Percentiles rank a stretch among this genome's conserved stretches.
Evolutionary conservation across 2,797 vertebrate species (phyloP).

Genomic region (Avahi laniger): DNA sequence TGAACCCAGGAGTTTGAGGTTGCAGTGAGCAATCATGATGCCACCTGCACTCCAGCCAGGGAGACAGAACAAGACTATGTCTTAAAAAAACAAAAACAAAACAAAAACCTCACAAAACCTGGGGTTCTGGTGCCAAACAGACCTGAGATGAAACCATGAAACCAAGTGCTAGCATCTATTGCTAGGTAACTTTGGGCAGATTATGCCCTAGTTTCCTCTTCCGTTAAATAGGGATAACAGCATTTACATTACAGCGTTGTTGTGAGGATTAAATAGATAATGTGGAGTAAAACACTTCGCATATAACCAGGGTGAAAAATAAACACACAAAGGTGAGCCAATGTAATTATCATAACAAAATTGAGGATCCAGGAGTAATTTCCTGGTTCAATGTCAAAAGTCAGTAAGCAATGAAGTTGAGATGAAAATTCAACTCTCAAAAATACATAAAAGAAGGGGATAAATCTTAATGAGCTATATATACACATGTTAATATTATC

Average conservation of each 20-base stretch:
- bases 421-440: background rate
- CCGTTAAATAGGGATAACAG: background rate
- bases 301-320: background rate
- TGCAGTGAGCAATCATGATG: background rate
- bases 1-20: background rate
- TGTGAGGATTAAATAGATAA: slow-evolving; percentile 13
- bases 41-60: too few species aligned
- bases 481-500: background rate
- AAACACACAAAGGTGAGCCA: background rate
- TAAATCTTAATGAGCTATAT: background rate
- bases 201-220: background rate
- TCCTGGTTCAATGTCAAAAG: slow-evolving; percentile 10
- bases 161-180: background rate
- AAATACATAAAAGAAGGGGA: background rate
- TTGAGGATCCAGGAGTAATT: background rate
- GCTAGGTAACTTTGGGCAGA: background rate
- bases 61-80: too few species aligned
- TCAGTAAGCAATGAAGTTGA: background rate
- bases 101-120: background rate
- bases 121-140: background rate
- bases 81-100: too few species aligned
- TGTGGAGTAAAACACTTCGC: background rate
- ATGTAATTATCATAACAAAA: background rate
- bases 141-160: background rate
- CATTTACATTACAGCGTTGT: background rate